Evolutionary conservation across 2,113 vertebrate species (phyloP), one percentile per base, ranked within the genome.

Genomic region (Ornithorhynchus anatinus): DNA sequence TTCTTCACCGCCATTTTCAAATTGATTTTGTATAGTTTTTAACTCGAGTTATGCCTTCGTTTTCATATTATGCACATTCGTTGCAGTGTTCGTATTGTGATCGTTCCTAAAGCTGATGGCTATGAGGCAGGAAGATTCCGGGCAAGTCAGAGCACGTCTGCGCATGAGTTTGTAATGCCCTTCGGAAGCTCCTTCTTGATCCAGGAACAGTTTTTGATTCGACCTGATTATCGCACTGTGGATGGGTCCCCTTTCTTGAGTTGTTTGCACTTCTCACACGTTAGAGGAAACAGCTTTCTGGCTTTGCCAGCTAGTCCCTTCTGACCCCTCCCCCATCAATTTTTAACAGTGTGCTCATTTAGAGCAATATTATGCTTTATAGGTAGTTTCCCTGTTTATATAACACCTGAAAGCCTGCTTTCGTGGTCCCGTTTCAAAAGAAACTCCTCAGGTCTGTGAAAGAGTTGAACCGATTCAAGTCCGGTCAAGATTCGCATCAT

Each of bases 371-470:
- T 65, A 70, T 23, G 29, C 2, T 0, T 37, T 68, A 23, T 22
- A 32, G 44, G 82, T 75, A 32, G 44, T 84, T 75, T 80, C 63
- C 44, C 37, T 82, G 73, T 85, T 89, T 72, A 84, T 73, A 66
- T 39, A 70, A 74, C 60, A 74, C 70, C 64, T 72, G 60, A 67
- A 80, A 87, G 68, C 1, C 0, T 52, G 43, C 72, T 77, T 77
- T 60, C 32, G 15, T 63, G 71, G 60, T 39, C 78, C 33, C 4
- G 2, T 72, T 84, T 80, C 33, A 70, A 80, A 74, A 69, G 52
- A 61, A 68, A 47, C 39, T 75, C 42, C 44, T 13, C 66, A 22
- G 22, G 53, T n/a, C 37, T 37, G 9, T 58, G 45, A 69, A 65
- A 51, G 53, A 40, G 39, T 63, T 48, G 71, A 61, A 67, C 15